These are phyloP conservation scores for Grus americana DNA, from an alignment of 2,113 vertebrate species.

Conservation along the genomic window DNA sequence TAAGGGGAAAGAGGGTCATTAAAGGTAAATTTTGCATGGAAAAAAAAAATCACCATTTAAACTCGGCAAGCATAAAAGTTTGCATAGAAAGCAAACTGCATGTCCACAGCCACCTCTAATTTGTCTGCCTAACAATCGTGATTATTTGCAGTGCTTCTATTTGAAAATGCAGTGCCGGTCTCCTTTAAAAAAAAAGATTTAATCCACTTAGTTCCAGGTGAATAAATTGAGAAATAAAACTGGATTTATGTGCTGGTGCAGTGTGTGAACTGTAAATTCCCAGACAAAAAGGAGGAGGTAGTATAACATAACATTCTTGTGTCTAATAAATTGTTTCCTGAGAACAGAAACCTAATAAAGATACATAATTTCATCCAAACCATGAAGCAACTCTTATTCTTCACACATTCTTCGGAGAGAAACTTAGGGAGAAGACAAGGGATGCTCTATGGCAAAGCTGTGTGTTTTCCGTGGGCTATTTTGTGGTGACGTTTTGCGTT, in stretches of 20 bases:
- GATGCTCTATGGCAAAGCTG: neutral
- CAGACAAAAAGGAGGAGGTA: constrained; percentile 65
- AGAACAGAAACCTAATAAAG: constrained; percentile 71
- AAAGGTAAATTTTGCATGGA: constrained; percentile 45
- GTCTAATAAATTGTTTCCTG: constrained; percentile 74
- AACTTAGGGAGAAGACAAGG: neutral
- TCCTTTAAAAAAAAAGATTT: constrained; percentile 27
- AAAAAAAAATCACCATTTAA: constrained; percentile 27
- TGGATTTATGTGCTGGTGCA: constrained; percentile 69
- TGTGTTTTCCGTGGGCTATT: neutral
- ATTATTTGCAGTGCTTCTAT: constrained; percentile 55
- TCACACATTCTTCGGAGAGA: neutral
- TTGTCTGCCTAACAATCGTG: constrained; percentile 44
- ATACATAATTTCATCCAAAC: constrained; percentile 51
- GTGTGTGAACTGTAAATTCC: constrained; percentile 58
- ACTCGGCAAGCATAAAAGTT: constrained; percentile 49
- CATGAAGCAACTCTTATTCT: neutral
- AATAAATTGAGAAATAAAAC: constrained; percentile 77
- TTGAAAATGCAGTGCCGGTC: constrained; percentile 56
- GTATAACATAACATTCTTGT: constrained; percentile 54
- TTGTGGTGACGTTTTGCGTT: neutral
- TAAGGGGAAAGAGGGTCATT: constrained; percentile 67
- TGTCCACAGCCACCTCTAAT: constrained; percentile 30
- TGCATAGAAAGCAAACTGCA: constrained; percentile 32
- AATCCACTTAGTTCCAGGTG: constrained; percentile 75